Base-by-base conservation (phyloP, 2,888 invertebrate genomes). In the Diarsia mendica region DNA sequence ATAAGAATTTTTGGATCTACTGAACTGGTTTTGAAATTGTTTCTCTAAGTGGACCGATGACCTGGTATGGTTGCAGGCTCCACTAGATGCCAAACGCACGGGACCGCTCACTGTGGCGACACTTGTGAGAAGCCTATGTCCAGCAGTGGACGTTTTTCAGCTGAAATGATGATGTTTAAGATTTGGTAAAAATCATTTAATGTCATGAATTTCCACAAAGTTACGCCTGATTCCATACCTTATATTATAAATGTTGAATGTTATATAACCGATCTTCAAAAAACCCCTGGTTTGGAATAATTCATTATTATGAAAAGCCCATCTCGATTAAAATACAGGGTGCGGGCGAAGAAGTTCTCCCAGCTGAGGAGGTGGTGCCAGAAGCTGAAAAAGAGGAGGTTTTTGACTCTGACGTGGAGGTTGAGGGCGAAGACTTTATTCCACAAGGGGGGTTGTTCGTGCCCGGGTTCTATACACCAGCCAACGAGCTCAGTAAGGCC, bases 371-470 rank as follows among this genome's bases (percentile, higher is more conserved):
- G 51, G 90, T 90, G 44, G 89, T 90, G 1, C 18, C 5, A 72
- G 91, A 91, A 68, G 89, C 87, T 3, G 93, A 91, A 73, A 92
- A 88, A 18, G 94, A 93, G 68, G 94, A 94, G 33, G 94, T 89
- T 28, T 96, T 96, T 83, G 89, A 95, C 80, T 96, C 96, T 0
- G 95, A 96, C 75, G 88, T 95, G 6, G 92, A 92, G 0, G 73
- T 96, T 0, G 96, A 96, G 64, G 96, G 87, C 0, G 96, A 96
- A 77, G 96, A 95, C 0, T 96, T 95, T 80, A 96, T 96, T 0
- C 96, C 96, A 0, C 94, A 95, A 0, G 96, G 95, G 0, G 96
- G 96, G 0, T 89, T 95, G 58, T 93, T 96, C 77, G 95, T 96
- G 23, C 96, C 96, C 0, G 96, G 96, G 0, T 82, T 96, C 20